Percentiles rank a stretch among this genome's conserved stretches.
These are phyloP conservation scores for Lasius fuliginosus DNA, from an alignment of 2,888 invertebrate species.

Conservation along the genomic window DNA sequence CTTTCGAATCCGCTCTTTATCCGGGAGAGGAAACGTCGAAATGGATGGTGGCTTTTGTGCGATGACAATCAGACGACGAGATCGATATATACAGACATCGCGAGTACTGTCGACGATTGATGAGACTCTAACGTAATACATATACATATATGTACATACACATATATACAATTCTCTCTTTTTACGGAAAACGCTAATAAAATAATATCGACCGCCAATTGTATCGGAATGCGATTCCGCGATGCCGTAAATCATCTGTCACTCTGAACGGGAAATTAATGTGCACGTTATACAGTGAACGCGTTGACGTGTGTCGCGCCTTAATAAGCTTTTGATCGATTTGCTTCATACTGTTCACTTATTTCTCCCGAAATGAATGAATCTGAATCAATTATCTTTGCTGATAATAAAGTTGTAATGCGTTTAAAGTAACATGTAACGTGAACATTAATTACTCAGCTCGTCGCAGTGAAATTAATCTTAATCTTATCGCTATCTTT, in stretches of 20 bases:
- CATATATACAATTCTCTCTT: slow-evolving; percentile 17
- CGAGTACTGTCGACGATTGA: slow-evolving; percentile 15
- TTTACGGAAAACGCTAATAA: slow-evolving; percentile 49
- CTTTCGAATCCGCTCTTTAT: slow-evolving; percentile 6
- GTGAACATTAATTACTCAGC: no score
- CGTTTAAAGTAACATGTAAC: neutral
- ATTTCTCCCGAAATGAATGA: neutral
- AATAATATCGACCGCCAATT: slow-evolving; percentile 48
- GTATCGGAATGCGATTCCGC: slow-evolving; percentile 4
- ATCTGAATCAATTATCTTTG: neutral
- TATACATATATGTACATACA: neutral
- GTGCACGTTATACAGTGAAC: neutral
- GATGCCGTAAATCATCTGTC: slow-evolving; percentile 42
- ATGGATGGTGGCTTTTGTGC: slow-evolving; percentile 50
- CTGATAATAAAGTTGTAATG: neutral
- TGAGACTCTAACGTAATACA: neutral
- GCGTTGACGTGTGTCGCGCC: slow-evolving; percentile 16
- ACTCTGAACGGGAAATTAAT: slow-evolving; percentile 28
- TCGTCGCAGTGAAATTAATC: neutral
- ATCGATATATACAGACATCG: slow-evolving; percentile 47
- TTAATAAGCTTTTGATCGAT: slow-evolving; percentile 25
- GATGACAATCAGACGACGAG: slow-evolving; percentile 16
- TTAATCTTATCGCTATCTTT: neutral
- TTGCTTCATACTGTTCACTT: slow-evolving; percentile 6
- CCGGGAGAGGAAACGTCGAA: slow-evolving; percentile 49